These are phyloP conservation scores for Oryctolagus cuniculus DNA, from an alignment of 2,113 vertebrate species.

Conservation along the genomic window mOryCun1.1 NC_091440.1:128719001-128719500, in stretches of 20 bases:
- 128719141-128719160: constrained; percentile 48
- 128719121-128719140: constrained; percentile 30
- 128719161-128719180: background rate
- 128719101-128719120: background rate
- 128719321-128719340: background rate
- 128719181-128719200: constrained; percentile 43
- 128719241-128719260: background rate
- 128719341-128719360: constrained; percentile 2
- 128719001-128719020: constrained; percentile 66
- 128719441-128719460: constrained; percentile 68
- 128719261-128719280: background rate
- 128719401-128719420: constrained; percentile 27
- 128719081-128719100: background rate
- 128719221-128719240: background rate
- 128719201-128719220: background rate
- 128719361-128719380: constrained; percentile 34
- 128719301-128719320: constrained; percentile 40
- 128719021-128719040: constrained; percentile 39
- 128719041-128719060: background rate
- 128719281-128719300: constrained; percentile 2
- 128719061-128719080: background rate
- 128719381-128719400: constrained; percentile 31
- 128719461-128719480: constrained; percentile 35
- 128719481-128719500: constrained; percentile 26
- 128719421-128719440: constrained; percentile 53